Percentiles rank a stretch among this genome's conserved stretches.
Conservation (phyloP, 2,113 vertebrate genomes). For the Lepisosteus oculatus region DNA sequence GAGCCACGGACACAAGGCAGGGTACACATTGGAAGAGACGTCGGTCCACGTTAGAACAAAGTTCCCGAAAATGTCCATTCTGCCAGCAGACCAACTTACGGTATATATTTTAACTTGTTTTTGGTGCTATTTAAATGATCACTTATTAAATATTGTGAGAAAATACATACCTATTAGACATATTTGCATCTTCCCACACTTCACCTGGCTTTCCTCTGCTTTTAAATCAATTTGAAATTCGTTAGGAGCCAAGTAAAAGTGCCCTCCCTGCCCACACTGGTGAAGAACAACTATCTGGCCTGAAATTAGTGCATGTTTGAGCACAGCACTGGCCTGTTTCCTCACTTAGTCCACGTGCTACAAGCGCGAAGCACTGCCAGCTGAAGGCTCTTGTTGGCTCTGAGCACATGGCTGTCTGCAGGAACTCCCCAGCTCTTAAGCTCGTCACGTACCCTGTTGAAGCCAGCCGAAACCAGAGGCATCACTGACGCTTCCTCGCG, state of each 20-base stretch:
- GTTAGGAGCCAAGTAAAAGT: no score
- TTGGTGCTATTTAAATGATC: no score
- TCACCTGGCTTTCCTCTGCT: background rate
- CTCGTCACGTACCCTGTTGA: constrained; percentile 80
- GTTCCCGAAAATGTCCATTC: no score
- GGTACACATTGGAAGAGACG: no score
- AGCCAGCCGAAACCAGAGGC: constrained; percentile 89
- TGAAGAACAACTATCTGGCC: background rate
- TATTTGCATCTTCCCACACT: background rate
- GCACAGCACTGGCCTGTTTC: background rate
- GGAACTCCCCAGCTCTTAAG: background rate
- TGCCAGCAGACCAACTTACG: no score
- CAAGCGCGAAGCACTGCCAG: background rate
- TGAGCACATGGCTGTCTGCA: background rate
- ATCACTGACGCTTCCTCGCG: constrained; percentile 88
- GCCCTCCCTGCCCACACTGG: background rate
- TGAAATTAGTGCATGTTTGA: background rate
- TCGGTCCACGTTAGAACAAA: no score
- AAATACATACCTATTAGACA: no score
- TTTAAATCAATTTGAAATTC: no score
- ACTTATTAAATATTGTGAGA: no score
- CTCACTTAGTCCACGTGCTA: background rate
- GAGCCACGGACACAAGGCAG: no score
- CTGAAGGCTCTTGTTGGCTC: background rate
- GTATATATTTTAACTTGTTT: no score